phyloP scores from a whole-genome alignment of 2,888 invertebrate species.

The Malthinus flaveolus region DNA sequence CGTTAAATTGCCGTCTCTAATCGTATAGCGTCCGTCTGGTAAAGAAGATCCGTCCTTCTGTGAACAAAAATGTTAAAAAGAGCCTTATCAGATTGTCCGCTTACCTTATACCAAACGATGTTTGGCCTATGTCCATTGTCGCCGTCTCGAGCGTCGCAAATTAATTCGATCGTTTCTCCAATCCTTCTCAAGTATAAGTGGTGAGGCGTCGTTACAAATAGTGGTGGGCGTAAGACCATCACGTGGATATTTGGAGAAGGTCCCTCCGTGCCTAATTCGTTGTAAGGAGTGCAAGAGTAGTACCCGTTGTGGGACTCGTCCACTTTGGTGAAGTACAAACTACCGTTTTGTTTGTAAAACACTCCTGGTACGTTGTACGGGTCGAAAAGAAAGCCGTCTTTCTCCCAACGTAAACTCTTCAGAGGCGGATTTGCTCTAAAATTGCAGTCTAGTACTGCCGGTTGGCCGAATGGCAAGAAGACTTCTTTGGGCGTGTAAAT shows the following conservation, averaged over 20 bases:
- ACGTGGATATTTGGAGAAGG: conserved; percentile 83
- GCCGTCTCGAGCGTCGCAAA: conserved; percentile 77
- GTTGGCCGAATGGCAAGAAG: conserved; percentile 79
- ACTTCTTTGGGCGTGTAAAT: conserved; percentile 84
- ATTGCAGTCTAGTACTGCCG: conserved; percentile 86
- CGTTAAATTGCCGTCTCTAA: conserved; percentile 79
- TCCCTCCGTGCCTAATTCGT: conserved; percentile 83
- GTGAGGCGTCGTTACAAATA: conserved; percentile 78
- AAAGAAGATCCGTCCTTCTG: conserved; percentile 77
- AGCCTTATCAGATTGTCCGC: too few relatives aligned
- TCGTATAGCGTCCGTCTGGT: conserved; percentile 67
- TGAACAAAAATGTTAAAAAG: conserved; percentile 36
- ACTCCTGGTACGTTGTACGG: conserved; percentile 88
- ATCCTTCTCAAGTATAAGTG: conserved; percentile 82
- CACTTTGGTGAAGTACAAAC: conserved; percentile 67
- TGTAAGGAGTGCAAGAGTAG: conserved; percentile 91
- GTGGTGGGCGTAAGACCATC: conserved; percentile 82
- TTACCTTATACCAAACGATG: conserved; percentile 71
- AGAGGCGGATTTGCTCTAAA: conserved; percentile 91
- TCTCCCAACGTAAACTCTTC: conserved; percentile 89
- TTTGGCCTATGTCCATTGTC: conserved; percentile 66
- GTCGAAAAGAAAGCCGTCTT: conserved; percentile 88
- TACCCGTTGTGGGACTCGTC: conserved; percentile 83
- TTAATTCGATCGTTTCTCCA: conserved; percentile 78
- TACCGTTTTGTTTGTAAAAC: conserved; percentile 79